These are phyloP conservation scores for Phalloptychus januarius DNA, from an alignment of 2,797 vertebrate species.

Conservation along the genomic window DNA sequence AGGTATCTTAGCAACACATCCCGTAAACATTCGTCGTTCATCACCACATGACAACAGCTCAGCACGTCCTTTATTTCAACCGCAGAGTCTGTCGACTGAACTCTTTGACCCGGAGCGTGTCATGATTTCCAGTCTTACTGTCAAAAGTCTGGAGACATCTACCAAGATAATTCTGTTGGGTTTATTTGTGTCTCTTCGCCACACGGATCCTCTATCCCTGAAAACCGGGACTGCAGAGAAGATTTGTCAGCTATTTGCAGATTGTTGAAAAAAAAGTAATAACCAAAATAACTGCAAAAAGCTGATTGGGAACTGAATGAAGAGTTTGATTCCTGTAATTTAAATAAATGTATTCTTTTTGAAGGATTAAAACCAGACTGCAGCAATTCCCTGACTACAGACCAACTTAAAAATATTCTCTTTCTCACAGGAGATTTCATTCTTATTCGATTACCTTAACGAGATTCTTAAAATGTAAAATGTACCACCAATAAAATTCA, in stretches of 20 bases:
- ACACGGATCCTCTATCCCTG: neutral
- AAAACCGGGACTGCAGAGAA: neutral
- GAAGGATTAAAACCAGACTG: no score
- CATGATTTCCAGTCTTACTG: neutral
- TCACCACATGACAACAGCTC: slow-evolving; percentile 23
- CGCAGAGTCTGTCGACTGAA: neutral
- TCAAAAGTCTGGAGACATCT: neutral
- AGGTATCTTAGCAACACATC: slow-evolving; percentile 34
- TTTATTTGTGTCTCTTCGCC: neutral
- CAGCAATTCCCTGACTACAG: no score
- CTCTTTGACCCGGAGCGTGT: neutral
- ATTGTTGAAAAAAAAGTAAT: neutral
- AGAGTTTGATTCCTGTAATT: no score
- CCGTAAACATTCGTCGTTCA: slow-evolving; percentile 39
- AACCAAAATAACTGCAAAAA: no score
- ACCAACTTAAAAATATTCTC: no score
- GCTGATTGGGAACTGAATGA: no score
- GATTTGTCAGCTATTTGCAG: neutral
- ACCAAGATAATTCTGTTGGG: neutral
- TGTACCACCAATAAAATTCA: no score
- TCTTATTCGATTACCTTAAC: no score
- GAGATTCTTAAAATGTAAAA: no score
- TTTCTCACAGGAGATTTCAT: no score
- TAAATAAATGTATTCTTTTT: no score
- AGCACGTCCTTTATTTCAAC: slow-evolving; percentile 12